Evolutionary conservation across 2,113 vertebrate species (phyloP), one percentile per base, ranked within the genome.

Genomic region (Cisticola juncidis): DNA sequence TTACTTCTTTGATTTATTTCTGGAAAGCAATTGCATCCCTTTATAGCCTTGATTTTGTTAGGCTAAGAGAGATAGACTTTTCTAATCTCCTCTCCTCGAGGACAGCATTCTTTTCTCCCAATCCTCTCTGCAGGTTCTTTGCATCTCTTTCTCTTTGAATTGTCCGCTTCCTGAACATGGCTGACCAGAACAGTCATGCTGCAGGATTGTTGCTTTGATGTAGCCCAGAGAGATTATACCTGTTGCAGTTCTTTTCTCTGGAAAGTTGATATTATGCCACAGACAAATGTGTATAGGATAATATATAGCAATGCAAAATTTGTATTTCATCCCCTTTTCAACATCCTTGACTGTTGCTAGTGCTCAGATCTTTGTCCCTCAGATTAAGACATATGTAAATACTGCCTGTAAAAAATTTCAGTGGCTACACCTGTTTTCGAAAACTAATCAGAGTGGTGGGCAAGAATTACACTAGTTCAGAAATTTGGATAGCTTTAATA

Each of bases 341-440:
- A 9, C 7, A 35, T 57, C 56, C 29, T 62, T 81, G 29, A 31
- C 66, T 90, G 47, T n/a, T 93, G 19, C 19, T 33, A 36, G 22
- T 16, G 64, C 26, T 80, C 33, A 54, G 5, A 10, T 28, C 9
- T 57, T 90, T 82, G 31, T 66, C 60, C 74, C 87, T 68, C 58
- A 66, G 24, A 92, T 25, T 33, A 54, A 70, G 60, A 82, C 22
- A 38, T 4, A 17, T 17, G 40, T 26, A 91, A 91, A 90, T 20
- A 64, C 4, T 60, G 48, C 25, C 50, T 78, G 28, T 24, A 73
- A 85, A 40, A 74, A 40, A 15, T 26, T 66, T 74, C n/a, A 18
- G 64, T 61, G 42, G 50, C 68, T 91, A 82, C 96, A 92, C 91
- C 95, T 96, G 81, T 95, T 91, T 91, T 80, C 57, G 65, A 93